These are phyloP conservation scores for Morinoia aosen DNA, from an alignment of 2,888 invertebrate genomes.

Conservation along the genomic window DNA sequence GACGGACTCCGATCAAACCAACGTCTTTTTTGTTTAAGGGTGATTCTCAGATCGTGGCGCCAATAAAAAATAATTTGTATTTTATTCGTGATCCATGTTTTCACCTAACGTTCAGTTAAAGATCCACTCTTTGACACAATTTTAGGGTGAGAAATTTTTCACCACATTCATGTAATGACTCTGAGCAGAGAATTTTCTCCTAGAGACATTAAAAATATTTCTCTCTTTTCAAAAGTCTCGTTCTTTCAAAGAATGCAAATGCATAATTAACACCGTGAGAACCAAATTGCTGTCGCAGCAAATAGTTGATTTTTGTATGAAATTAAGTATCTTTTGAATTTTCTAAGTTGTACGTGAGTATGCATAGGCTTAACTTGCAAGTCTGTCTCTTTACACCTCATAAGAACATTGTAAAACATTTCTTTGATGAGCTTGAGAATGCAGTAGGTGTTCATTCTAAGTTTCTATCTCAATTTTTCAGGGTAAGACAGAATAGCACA, in stretches of 20 bases:
- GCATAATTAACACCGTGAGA: background rate
- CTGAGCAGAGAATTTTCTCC: background rate
- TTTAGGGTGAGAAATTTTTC: background rate
- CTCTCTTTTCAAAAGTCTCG: background rate
- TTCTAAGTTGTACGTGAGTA: background rate
- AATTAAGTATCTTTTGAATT: background rate
- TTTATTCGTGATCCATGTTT: background rate
- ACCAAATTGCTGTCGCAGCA: background rate
- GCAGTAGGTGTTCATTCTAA: background rate
- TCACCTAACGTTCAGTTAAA: background rate
- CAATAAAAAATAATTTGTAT: too few species aligned
- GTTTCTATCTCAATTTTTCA: background rate
- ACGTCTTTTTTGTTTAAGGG: too few species aligned
- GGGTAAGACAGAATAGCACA: background rate
- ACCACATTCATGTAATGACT: background rate
- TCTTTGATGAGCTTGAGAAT: background rate
- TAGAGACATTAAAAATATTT: background rate
- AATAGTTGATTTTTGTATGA: background rate
- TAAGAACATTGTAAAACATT: background rate
- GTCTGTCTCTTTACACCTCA: background rate
- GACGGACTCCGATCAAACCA: too few species aligned
- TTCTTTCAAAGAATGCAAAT: background rate
- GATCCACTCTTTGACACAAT: background rate
- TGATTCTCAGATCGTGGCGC: too few species aligned
- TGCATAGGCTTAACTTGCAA: background rate